phyloP scores from a whole-genome alignment of 2,888 invertebrate genomes.

The Uloborus plumipes region DNA sequence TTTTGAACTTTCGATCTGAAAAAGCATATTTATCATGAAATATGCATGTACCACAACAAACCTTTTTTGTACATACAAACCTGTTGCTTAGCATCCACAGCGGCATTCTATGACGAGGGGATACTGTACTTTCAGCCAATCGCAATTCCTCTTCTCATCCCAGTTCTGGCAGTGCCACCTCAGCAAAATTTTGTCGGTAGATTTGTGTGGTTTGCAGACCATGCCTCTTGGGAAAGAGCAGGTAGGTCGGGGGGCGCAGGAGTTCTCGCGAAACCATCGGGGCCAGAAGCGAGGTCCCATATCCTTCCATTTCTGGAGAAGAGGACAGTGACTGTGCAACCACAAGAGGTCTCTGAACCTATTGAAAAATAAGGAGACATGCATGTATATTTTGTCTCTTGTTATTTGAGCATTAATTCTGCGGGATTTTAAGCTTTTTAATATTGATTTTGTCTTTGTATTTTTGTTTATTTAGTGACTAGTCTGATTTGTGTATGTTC shows the following conservation, averaged over 20 bases:
- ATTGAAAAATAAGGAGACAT: no score
- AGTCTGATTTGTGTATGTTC: no score
- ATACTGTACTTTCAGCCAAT: constrained; percentile 53
- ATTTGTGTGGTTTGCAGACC: constrained; percentile 45
- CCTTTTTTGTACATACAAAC: neutral
- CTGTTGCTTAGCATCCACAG: constrained; percentile 36
- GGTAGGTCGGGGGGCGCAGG: constrained; percentile 28
- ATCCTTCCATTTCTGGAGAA: constrained; percentile 53
- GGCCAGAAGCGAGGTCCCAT: constrained; percentile 58
- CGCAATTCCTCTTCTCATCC: constrained; percentile 43
- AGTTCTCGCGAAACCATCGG: constrained; percentile 44
- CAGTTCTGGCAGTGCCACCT: constrained; percentile 61
- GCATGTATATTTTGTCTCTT: no score
- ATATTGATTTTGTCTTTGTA: no score
- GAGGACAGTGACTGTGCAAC: constrained; percentile 55
- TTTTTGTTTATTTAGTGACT: no score
- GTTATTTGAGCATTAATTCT: no score
- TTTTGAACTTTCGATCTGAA: no score
- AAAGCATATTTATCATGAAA: no score
- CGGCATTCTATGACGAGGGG: constrained; percentile 56
- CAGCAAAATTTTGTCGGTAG: constrained; percentile 41
- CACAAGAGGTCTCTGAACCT: constrained; percentile 55
- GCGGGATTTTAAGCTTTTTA: no score
- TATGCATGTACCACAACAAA: no score
- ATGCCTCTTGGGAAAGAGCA: constrained; percentile 59